These are phyloP conservation scores for Chironomus striatipennis DNA, from an alignment of 1,140 invertebrate genomes.

Conservation along the genomic window DNA sequence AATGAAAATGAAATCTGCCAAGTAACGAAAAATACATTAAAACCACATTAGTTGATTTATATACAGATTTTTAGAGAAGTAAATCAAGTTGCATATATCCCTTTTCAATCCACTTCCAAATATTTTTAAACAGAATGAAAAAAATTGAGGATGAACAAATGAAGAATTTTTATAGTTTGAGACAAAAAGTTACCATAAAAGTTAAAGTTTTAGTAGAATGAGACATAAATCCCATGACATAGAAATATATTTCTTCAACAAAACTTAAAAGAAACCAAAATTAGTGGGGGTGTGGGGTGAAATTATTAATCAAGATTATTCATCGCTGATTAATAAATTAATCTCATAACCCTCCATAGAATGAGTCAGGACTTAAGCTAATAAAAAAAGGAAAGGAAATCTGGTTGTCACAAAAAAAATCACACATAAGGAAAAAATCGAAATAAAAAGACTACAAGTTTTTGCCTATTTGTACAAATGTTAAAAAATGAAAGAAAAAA, in stretches of 20 bases:
- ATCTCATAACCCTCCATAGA: no score
- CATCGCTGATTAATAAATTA: no score
- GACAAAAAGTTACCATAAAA: not conserved
- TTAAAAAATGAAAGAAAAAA: slow-evolving; percentile 6
- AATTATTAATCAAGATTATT: no score
- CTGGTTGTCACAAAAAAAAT: not conserved
- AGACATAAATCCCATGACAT: not conserved
- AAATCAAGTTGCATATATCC: not conserved
- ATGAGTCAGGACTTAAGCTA: not conserved
- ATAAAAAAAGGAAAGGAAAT: not conserved
- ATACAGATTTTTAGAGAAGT: not conserved
- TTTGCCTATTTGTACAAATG: slow-evolving; percentile 22
- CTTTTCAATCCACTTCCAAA: not conserved
- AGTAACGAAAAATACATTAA: not conserved
- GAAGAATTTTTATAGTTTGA: not conserved
- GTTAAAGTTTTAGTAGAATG: not conserved
- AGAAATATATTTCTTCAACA: not conserved
- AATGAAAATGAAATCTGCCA: slow-evolving; percentile 4
- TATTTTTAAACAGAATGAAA: no score
- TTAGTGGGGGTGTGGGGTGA: no score
- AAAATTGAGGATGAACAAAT: not conserved
- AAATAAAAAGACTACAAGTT: slow-evolving; percentile 21
- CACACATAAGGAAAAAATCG: not conserved
- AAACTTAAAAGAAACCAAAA: no score
- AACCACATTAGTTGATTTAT: not conserved